Percentiles rank a stretch among this genome's conserved stretches.
phyloP scores from a whole-genome alignment of 2,888 invertebrate species.

The Sarcophaga variegata region DNA sequence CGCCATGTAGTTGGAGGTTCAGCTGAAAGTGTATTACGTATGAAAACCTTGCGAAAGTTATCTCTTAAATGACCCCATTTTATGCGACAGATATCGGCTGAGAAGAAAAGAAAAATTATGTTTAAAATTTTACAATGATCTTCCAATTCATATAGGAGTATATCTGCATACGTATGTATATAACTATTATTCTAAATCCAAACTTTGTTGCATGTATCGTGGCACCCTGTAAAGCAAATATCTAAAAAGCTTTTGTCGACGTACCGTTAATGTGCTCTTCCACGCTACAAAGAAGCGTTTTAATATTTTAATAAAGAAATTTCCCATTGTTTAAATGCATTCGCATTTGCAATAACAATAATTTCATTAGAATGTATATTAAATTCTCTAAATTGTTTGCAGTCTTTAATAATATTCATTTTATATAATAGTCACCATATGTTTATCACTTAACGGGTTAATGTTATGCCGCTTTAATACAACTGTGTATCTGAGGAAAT shows the following conservation, averaged over 20 bases:
- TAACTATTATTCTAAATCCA: too few species aligned
- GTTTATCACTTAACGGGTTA: background rate
- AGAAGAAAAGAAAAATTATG: slow-evolving; percentile 10
- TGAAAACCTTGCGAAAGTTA: slow-evolving; percentile 78
- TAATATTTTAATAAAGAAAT: too few species aligned
- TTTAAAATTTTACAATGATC: background rate
- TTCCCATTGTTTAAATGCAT: too few species aligned
- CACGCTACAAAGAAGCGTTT: too few species aligned
- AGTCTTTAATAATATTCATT: too few species aligned
- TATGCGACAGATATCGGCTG: slow-evolving; percentile 77
- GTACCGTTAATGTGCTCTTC: too few species aligned
- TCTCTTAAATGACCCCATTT: slow-evolving; percentile 78
- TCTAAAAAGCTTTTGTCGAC: too few species aligned
- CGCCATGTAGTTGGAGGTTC: slow-evolving; percentile 78
- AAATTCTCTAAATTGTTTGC: too few species aligned
- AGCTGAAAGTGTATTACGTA: slow-evolving; percentile 76
- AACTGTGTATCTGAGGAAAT: slow-evolving; percentile 9
- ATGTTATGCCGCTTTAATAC: slow-evolving; percentile 3
- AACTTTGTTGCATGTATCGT: too few species aligned
- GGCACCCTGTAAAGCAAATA: too few species aligned
- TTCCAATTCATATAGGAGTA: background rate
- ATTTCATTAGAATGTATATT: too few species aligned
- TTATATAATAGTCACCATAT: background rate
- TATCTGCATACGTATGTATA: background rate
- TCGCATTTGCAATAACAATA: too few species aligned